A percentile compares a stretch with the other conserved stretches of the same genome.
Evolutionary conservation across 2,113 vertebrate genomes (phyloP).

Genomic region (Crypturellus undulatus): DNA sequence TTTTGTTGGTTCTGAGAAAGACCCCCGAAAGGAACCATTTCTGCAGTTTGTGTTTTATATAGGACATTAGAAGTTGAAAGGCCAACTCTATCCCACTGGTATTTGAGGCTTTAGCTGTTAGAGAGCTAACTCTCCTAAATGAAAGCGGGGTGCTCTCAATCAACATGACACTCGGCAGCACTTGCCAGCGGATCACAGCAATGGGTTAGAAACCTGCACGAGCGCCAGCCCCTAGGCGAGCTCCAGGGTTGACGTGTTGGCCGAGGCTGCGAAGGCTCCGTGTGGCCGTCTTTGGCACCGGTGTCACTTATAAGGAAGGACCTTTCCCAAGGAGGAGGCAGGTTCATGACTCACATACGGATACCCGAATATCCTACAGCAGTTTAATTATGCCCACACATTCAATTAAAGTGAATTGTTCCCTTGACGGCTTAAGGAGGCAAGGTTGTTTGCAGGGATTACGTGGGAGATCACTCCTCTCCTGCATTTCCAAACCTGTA

Average conservation of each 20-base stretch:
- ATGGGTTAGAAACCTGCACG: accelerated
- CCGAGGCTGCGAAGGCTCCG: background rate
- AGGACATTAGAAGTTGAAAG: background rate
- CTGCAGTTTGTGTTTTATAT: background rate
- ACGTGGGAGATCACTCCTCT: background rate
- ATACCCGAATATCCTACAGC: background rate
- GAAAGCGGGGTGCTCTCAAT: background rate
- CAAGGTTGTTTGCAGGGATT: background rate
- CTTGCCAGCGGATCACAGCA: background rate
- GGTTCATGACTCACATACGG: background rate
- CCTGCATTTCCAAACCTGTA: background rate
- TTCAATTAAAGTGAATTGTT: background rate
- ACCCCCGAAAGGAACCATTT: background rate
- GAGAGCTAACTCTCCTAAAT: background rate
- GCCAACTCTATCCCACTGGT: background rate
- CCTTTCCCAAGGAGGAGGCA: background rate
- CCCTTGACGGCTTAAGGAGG: background rate
- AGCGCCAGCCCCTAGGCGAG: background rate
- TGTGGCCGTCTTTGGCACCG: background rate
- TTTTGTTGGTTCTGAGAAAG: background rate
- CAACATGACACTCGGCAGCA: background rate
- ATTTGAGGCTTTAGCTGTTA: background rate
- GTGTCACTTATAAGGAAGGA: background rate
- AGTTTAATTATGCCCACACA: background rate
- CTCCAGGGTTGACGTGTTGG: background rate